phyloP scores from a whole-genome alignment of 2,888 invertebrate genomes.

The Lapara coniferarum region DNA sequence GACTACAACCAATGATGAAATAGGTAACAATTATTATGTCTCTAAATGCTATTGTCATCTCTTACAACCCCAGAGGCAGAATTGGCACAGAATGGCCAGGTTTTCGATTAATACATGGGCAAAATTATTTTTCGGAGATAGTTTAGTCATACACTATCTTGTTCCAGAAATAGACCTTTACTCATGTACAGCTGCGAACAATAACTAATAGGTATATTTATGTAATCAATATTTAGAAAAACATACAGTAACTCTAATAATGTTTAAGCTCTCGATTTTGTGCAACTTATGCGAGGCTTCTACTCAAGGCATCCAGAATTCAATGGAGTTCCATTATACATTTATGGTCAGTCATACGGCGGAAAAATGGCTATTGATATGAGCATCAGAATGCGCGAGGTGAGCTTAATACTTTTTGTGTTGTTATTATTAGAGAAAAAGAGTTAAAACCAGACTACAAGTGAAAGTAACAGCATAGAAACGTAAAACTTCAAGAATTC shows the following conservation, averaged over 20 bases:
- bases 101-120: background rate
- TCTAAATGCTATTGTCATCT: background rate
- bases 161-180: too few species aligned
- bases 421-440: too few species aligned
- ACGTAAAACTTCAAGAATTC: too few species aligned
- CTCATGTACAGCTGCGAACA: too few species aligned
- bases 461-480: too few species aligned
- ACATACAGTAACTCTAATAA: conserved; percentile 31
- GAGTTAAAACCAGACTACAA: too few species aligned
- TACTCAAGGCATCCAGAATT: conserved; percentile 87
- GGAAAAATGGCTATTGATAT: conserved; percentile 97
- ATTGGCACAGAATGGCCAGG: too few species aligned
- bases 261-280: conserved; percentile 87
- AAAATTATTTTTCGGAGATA: background rate
- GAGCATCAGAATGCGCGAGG: conserved; percentile 84
- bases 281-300: conserved; percentile 88
- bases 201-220: background rate
- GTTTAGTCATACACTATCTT: background rate
- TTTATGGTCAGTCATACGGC: conserved; percentile 95
- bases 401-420: conserved; percentile 42
- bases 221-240: too few species aligned
- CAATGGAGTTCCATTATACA: conserved; percentile 89
- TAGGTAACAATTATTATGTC: conserved; percentile 52
- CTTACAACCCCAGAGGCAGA: too few species aligned
- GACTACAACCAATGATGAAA: conserved; percentile 71